Evolutionary conservation across 1,140 invertebrate species (phyloP).

Genomic region (Drosophila hydei): DNA sequence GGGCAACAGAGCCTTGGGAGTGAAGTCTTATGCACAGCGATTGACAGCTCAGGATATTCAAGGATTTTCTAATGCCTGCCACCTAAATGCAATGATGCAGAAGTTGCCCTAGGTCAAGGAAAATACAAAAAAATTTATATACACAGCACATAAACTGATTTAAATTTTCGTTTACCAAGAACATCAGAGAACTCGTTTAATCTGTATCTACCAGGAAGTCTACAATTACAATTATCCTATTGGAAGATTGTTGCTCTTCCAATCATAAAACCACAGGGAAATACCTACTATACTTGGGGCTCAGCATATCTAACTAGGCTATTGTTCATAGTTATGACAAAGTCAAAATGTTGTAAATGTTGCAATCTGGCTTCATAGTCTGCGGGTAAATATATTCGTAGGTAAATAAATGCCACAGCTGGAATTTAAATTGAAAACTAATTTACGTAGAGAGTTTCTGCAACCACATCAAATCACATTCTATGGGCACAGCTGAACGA

Average conservation of each 20-base stretch:
- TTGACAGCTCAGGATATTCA: slow-evolving; percentile 61
- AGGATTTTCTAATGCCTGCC: slow-evolving; percentile 36
- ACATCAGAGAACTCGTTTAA: not conserved
- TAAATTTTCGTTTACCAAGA: not conserved
- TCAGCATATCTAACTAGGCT: too few relatives aligned
- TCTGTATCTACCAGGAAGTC: not conserved
- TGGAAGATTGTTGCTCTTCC: too few relatives aligned
- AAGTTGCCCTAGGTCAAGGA: slow-evolving; percentile 58
- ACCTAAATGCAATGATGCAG: slow-evolving; percentile 62
- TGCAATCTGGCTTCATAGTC: not conserved
- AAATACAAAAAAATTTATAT: slow-evolving; percentile 1
- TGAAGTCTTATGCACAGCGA: slow-evolving; percentile 58
- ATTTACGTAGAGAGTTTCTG: not conserved
- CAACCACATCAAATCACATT: not conserved
- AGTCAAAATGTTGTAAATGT: too few relatives aligned
- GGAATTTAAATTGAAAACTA: not conserved
- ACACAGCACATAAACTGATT: not conserved
- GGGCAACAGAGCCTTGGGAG: slow-evolving; percentile 31
- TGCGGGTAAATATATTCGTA: not conserved
- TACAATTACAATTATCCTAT: not conserved
- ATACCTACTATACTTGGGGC: too few relatives aligned
- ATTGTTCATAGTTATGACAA: too few relatives aligned
- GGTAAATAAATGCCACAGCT: too few relatives aligned
- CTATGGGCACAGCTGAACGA: not conserved
- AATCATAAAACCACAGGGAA: too few relatives aligned